Evolutionary conservation across 2,797 vertebrate species (phyloP), one percentile per base, ranked within the genome.

Genomic region (Urosaurus nigricauda): DNA sequence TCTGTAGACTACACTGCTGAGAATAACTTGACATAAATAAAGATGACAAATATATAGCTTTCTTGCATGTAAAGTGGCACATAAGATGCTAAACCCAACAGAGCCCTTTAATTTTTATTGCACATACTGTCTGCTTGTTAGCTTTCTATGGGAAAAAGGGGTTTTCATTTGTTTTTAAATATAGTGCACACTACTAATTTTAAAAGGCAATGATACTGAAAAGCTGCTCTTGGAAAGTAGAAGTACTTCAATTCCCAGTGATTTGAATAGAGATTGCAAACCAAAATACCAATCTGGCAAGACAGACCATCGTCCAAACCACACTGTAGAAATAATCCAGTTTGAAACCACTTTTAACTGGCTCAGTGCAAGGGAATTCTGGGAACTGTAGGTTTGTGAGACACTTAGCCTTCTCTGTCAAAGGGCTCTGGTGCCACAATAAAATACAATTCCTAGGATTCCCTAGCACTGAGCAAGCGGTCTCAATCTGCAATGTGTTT

Each of bases 211-310:
- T 32, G 53, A 75, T 74, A 60, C 53, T 75, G 35, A 75, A 75
- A 74, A 40, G n/a, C 35, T 75, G 37, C 21, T 58, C 16, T 29
- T 63, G 37, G 12, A 17, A 90, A 73, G 58, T 9, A 68, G 32
- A 68, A 32, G 7, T 26, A 68, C 65, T 73, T 7, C 90, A 83
- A 89, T 86, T 68, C 89, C 84, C 79, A 74, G 82, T 83, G 1
- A 77, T 32, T 2, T 5, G 0, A 19, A 53, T 4, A 84, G 9
- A 65, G 51, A 51, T 7, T 84, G 32, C 65, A 68, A 8, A 51
- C 40, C 43, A 84, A 47, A 71, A 70, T 71, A 43, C 43, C 40
- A 70, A 21, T 53, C 63, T 83, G 40, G 65, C 37, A 13, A 81
- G 35, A 21, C 26, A 40, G 29, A 43, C 5, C 3, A 43, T 43